Conservation (phyloP, 2,797 vertebrate species). For the Cuculus canorus region DNA sequence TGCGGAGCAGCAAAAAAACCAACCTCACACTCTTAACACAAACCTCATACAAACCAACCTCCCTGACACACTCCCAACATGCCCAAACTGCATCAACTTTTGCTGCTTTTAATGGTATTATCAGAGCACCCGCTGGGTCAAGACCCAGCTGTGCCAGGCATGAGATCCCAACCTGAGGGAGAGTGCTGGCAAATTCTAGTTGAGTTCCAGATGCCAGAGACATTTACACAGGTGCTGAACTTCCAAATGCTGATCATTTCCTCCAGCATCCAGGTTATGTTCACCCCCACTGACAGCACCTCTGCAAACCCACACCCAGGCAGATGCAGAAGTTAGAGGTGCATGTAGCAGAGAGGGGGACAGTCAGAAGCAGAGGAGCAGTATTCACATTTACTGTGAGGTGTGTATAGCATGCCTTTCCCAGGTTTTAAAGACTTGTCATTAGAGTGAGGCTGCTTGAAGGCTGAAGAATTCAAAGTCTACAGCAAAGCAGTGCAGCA, state of each 20-base stretch:
- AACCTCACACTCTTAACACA: not conserved
- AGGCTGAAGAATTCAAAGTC: not conserved
- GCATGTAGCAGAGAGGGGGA: too few relatives aligned
- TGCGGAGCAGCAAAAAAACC: not conserved
- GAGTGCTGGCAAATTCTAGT: not conserved
- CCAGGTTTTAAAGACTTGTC: not conserved
- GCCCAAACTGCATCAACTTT: not conserved
- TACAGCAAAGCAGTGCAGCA: fast-evolving
- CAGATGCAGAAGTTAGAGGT: too few relatives aligned
- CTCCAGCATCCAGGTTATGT: fast-evolving
- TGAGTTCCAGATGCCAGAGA: not conserved
- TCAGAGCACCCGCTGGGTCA: too few relatives aligned
- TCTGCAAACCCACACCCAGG: too few relatives aligned
- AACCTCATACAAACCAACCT: not conserved
- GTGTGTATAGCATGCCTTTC: fast-evolving
- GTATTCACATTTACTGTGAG: fast-evolving
- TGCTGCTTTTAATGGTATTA: not conserved
- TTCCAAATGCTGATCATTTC: fast-evolving
- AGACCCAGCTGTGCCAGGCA: not conserved
- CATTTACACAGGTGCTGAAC: fast-evolving
- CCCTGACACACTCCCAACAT: fast-evolving
- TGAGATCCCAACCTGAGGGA: fast-evolving
- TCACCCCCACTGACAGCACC: not conserved
- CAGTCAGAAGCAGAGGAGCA: fast-evolving
- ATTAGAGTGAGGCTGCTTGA: fast-evolving